Percentiles rank a stretch among this genome's conserved stretches.
phyloP scores from a whole-genome alignment of 2,797 vertebrate species.

The Sebastes goodei region DNA sequence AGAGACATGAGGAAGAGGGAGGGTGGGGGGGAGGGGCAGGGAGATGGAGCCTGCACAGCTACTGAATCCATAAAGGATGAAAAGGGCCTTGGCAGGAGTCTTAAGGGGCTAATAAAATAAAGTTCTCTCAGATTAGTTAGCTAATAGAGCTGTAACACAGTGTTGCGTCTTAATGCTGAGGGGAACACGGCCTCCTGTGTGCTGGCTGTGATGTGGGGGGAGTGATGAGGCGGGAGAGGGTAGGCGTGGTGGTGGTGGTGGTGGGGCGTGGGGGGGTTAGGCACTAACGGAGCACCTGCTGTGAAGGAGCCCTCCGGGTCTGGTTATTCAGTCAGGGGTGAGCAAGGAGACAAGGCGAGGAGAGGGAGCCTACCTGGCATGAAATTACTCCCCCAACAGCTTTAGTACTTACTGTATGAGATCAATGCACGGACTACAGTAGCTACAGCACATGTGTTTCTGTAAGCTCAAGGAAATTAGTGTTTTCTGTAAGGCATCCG shows the following conservation, averaged over 20 bases:
- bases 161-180: conserved; percentile 71
- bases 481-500: background rate
- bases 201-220: conserved; percentile 44
- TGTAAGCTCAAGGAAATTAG: conserved; percentile 28
- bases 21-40: conserved; percentile 23
- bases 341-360: conserved; percentile 47
- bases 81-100: conserved; percentile 79
- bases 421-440: conserved; percentile 36
- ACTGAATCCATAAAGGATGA: conserved; percentile 82
- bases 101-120: conserved; percentile 83
- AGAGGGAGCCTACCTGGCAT: conserved; percentile 54
- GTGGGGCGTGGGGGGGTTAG: conserved; percentile 10
- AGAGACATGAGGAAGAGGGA: conserved; percentile 62
- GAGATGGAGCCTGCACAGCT: conserved; percentile 40
- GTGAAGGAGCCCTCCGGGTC: conserved; percentile 66
- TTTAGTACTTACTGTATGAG: conserved; percentile 39
- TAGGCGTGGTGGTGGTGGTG: background rate
- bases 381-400: conserved; percentile 57
- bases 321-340: conserved; percentile 66
- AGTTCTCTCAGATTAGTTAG: conserved; percentile 82
- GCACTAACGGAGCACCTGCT: conserved; percentile 56
- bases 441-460: conserved; percentile 39
- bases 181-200: conserved; percentile 54
- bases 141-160: conserved; percentile 82
- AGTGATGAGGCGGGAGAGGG: conserved; percentile 40